These are phyloP conservation scores for Hirudo medicinalis DNA, from an alignment of 1,140 invertebrate species.

Conservation along the genomic window DNA sequence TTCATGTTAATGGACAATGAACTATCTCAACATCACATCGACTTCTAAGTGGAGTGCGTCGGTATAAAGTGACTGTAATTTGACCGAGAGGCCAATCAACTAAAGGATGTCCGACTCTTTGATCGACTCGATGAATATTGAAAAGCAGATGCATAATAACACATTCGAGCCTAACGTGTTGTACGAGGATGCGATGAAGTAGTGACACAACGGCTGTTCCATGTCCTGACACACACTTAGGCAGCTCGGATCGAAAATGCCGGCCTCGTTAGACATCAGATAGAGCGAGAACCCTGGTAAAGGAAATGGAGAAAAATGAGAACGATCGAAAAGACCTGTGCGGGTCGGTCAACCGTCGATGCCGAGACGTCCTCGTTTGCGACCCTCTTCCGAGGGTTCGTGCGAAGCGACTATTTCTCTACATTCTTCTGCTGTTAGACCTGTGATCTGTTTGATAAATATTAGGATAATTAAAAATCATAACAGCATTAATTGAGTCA, in stretches of 20 bases:
- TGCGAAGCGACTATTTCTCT: constrained; percentile 47
- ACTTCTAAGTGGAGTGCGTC: no score
- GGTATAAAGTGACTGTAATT: no score
- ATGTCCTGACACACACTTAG: constrained; percentile 49
- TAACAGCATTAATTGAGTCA: no score
- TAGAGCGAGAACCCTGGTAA: constrained; percentile 49
- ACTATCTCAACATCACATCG: no score
- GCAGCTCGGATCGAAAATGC: constrained; percentile 48
- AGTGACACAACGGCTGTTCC: constrained; percentile 50
- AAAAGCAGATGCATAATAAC: neutral
- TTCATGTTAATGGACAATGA: no score
- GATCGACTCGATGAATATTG: no score
- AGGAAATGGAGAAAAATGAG: neutral
- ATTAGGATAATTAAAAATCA: no score
- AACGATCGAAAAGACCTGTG: neutral
- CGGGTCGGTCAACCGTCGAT: constrained; percentile 46
- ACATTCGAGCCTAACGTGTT: constrained; percentile 46
- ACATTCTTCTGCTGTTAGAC: constrained; percentile 45
- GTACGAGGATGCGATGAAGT: constrained; percentile 54
- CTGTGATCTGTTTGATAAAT: constrained; percentile 41
- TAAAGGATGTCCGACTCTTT: no score
- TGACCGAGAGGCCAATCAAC: no score
- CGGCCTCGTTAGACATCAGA: constrained; percentile 48
- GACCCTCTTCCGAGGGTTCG: constrained; percentile 50
- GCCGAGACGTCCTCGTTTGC: constrained; percentile 45